Evolutionary conservation across 2,888 invertebrate species (phyloP).

Genomic region (Lymantria dispar): DNA sequence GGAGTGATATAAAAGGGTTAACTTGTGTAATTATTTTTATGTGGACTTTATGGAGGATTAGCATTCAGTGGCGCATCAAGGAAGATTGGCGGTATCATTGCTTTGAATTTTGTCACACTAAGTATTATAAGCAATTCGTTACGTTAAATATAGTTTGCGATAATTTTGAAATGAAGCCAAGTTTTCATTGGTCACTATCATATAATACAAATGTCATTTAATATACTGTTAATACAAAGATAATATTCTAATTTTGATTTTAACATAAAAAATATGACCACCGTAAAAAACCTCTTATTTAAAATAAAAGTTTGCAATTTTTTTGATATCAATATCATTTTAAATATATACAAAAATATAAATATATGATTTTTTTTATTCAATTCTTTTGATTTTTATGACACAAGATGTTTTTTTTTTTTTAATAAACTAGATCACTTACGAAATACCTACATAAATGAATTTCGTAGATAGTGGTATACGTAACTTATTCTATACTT

Average conservation of each 20-base stretch:
- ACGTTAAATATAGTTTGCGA: slow-evolving; percentile 55
- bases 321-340: too few species aligned
- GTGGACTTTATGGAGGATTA: neutral
- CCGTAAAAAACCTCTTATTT: neutral
- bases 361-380: too few species aligned
- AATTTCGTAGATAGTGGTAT: too few species aligned
- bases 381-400: too few species aligned
- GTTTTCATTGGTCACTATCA: slow-evolving; percentile 53
- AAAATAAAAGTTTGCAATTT: too few species aligned
- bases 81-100: neutral
- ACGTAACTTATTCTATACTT: too few species aligned
- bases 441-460: too few species aligned
- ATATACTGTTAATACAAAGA: slow-evolving; percentile 56
- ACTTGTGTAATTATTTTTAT: neutral
- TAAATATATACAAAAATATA: too few species aligned
- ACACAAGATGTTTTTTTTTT: too few species aligned
- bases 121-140: slow-evolving; percentile 48
- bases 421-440: too few species aligned
- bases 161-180: slow-evolving; percentile 70
- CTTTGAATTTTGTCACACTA: slow-evolving; percentile 14
- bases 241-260: neutral
- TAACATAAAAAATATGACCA: neutral
- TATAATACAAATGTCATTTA: slow-evolving; percentile 65
- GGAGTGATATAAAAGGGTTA: neutral
- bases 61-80: neutral